Base-by-base conservation (phyloP, 2,797 vertebrate species). In the Glossophaga mutica region DNA sequence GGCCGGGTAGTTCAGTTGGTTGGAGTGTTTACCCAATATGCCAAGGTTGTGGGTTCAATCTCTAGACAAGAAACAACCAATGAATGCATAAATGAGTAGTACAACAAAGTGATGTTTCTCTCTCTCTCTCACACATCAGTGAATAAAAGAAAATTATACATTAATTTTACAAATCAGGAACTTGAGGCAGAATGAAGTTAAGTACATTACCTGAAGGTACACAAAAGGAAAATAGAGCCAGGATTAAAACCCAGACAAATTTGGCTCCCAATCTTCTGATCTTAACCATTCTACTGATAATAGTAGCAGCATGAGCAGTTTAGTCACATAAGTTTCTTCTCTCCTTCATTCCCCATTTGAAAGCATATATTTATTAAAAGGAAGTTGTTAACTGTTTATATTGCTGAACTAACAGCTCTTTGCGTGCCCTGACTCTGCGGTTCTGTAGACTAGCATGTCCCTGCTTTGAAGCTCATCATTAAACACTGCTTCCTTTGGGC, bases 181-280 rank as follows among this genome's bases (percentile, higher is more conserved):
- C 18, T 34, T 89, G 57, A 89, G 44, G 44, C 21, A 81, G 42
- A 86, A 34, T 39, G 32, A 74, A 95, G 4, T 76, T 92, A 91
- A 93, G 22, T 74, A 85, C 71, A 32, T 84, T 85, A 29, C 7
- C 34, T 79, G 59, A 79, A 90, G 55, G 82, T 73, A 67, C 2
- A 83, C 46, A 77, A 83, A 87, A 87, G n/a, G 62, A 87, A 82
- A 91, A 78, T 76, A 95, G 73, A 89, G 32, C 12, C 32, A 65
- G 29, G 29, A 82, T 82, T 91, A 16, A 21, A 95, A 62, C 59
- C 39, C 55, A 78, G 24, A 81, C 26, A 87, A 67, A 84, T 74
- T 77, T 79, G 78, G 24, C 65, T 84, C 11, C 24, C 37, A n/a
- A 48, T 29, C 6, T 34, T 93, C 11, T 57, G 67, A 44, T 84